Evolutionary conservation across 2,797 vertebrate species (phyloP), one percentile per base, ranked within the genome.

Genomic region (Anisognathus igniventris): DNA sequence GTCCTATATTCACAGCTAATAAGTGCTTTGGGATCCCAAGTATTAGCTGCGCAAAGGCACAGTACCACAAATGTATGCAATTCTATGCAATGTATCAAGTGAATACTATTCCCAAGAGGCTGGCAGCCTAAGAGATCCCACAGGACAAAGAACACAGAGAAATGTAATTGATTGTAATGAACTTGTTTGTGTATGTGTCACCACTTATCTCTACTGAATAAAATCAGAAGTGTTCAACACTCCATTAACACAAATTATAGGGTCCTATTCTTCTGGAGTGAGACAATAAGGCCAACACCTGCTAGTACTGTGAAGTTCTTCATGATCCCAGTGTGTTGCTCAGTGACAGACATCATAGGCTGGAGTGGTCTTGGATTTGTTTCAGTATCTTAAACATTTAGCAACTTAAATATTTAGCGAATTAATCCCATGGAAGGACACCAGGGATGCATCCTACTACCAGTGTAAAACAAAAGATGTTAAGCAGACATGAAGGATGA

Each of bases 231-330:
- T 88, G 92, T 91, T 96, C 93, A 96, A 92, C 93, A 95, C 89
- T 94, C 90, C 94, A 97, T 96, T 96, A 96, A 96, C 71, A 84
- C 88, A 95, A 95, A 96, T 96, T 96, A 86, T 50, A 94, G 93
- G 90, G 88, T 95, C 90, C 79, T 85, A 14, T 84, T 93, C 85
- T 93, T 93, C 60, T 96, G 79, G 56, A 91, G 66, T 9, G 66
- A 84, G 62, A 96, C 93, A 94, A 94, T 95, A 84, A 92, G 64
- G 70, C 70, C 65, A 86, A 91, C 92, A 94, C 93, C 95, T 97
- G 93, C 95, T 91, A 73, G 70, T 31, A 68, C 76, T 90, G 39
- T 78, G 85, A 83, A 71, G 70, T 90, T 96, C 70, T 84, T 92
- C 11, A 5, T 68, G 75, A 91, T 88, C 51, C 42, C 72, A 93